These are phyloP conservation scores for Latrodectus geometricus DNA, from an alignment of 1,140 invertebrate genomes.

Conservation along the genomic window DNA sequence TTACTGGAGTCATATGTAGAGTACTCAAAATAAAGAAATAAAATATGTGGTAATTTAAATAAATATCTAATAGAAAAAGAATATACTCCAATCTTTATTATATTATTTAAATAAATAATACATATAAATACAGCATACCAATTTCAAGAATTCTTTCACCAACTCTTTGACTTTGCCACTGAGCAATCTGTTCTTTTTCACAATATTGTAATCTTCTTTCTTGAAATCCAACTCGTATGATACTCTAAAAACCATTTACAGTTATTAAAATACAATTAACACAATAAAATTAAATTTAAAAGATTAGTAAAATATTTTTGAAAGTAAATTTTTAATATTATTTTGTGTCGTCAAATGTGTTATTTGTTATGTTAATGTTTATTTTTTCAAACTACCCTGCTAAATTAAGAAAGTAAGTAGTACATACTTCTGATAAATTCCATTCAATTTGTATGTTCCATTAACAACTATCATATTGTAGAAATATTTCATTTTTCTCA, in stretches of 20 bases:
- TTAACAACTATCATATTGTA: no score
- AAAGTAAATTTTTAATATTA: background rate
- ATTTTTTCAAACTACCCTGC: no score
- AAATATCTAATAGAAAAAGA: background rate
- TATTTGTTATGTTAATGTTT: background rate
- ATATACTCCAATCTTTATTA: background rate
- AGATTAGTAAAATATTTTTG: no score
- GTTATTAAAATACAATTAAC: conserved; percentile 12
- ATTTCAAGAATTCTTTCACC: conserved; percentile 90
- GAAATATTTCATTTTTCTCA: no score
- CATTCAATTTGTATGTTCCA: no score
- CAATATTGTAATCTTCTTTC: conserved; percentile 95
- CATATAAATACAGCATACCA: conserved; percentile 64
- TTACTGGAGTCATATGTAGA: no score
- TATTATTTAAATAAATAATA: no score
- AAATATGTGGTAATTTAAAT: background rate
- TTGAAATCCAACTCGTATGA: conserved; percentile 93
- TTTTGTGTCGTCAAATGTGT: background rate
- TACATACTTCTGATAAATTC: no score
- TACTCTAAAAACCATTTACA: conserved; percentile 78
- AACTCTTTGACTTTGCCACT: conserved; percentile 88
- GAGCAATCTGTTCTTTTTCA: conserved; percentile 90
- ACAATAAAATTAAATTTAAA: no score
- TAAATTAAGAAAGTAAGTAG: no score
- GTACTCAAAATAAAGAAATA: no score